Evolutionary conservation across 2,797 vertebrate genomes (phyloP).

Genomic region (Brachyrhaphis roseni): DNA sequence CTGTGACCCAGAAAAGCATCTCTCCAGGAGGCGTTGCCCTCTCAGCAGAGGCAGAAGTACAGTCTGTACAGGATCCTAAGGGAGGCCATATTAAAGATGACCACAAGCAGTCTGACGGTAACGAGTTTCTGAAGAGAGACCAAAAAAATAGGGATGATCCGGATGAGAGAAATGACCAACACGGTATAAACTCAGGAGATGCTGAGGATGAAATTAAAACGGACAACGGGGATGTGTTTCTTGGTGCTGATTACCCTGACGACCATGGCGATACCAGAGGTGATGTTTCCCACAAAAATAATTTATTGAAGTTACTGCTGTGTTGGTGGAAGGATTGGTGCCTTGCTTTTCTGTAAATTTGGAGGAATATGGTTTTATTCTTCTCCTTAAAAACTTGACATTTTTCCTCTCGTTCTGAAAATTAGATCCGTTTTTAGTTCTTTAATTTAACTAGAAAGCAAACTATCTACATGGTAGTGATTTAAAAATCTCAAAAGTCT

Average conservation of each 20-base stretch:
- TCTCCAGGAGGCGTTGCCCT: neutral
- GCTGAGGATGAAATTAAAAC: neutral
- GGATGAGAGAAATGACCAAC: neutral
- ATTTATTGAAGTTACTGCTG: no score
- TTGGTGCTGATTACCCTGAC: neutral
- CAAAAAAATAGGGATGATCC: neutral
- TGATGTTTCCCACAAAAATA: neutral
- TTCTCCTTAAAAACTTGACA: neutral
- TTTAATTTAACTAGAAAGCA: neutral
- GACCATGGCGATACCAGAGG: neutral
- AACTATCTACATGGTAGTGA: neutral
- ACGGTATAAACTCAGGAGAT: neutral
- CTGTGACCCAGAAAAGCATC: neutral
- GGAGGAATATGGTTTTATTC: no score
- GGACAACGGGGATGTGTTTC: neutral
- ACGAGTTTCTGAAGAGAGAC: neutral
- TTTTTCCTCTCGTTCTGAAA: neutral
- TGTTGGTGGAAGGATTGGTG: neutral
- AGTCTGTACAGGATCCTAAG: neutral
- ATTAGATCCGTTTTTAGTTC: neutral
- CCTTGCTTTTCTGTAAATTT: neutral
- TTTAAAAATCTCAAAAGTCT: no score
- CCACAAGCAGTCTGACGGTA: neutral
- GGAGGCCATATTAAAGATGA: slow-evolving; percentile 5
- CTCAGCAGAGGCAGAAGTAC: neutral